Evolutionary conservation across 2,113 vertebrate genomes (phyloP), one percentile per base, ranked within the genome.

Genomic region (Alligator sinensis): DNA sequence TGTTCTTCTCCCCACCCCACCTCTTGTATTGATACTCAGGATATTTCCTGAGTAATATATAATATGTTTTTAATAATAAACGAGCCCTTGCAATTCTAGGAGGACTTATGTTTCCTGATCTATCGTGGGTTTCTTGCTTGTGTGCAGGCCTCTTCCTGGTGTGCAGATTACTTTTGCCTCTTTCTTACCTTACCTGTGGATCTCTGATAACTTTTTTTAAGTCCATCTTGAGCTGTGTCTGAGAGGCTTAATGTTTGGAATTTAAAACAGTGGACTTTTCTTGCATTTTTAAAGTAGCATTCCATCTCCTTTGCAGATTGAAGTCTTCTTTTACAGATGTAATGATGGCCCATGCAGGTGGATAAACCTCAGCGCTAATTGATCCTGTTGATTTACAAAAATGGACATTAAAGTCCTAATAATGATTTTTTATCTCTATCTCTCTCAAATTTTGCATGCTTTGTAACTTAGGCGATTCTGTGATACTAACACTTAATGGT

Each of bases 81-180:
- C 72, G 91, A 96, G 96, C 96, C 97, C 96, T 97, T 97, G 19
- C 60, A 84, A 98, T 98, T 98, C 97, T 96, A 92, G 91, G 97
- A 96, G 94, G 82, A 93, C 55, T 97, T 97, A 54, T 89, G 55
- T 96, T 96, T 96, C 92, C 92, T 97, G 89, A 38, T 93, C 96
- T 96, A 57, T 22, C 72, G 59, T 86, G 93, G 81, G 74, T 91
- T 83, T 94, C 82, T 95, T 93, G 90, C 96, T 95, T 68, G 72
- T 54, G 9, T 95, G 90, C 86, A 94, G 77, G 80, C 89, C 70
- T 89, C 90, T 94, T 94, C 74, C 89, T 96, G 90, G 70, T 87
- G 60, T 81, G 82, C 68, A 83, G 82, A 38, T 74, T 22, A 11
- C 90, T 97, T 87, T 90, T 72, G 55, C 82, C 94, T 93, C 47